Percentiles rank a stretch among this genome's conserved stretches.
Conservation (phyloP, 2,113 vertebrate genomes). For the Gymnogyps californianus region DNA sequence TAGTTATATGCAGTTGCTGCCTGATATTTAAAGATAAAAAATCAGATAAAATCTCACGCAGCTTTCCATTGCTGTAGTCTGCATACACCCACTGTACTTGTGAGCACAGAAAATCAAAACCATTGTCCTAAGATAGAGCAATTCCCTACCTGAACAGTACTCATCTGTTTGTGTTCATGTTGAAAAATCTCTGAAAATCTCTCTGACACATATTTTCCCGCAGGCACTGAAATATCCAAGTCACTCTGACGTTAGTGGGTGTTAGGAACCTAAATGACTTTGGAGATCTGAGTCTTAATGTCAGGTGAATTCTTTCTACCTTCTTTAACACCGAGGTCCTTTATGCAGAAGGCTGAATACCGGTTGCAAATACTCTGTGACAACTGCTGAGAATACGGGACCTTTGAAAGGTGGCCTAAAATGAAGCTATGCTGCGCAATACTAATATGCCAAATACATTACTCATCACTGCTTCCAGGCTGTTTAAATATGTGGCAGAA, state of each 20-base stretch:
- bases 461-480: not conserved
- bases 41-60: not conserved
- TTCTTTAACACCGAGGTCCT: not conserved
- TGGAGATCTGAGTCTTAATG: not conserved
- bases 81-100: not conserved
- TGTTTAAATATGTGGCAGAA: not conserved
- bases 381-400: not conserved
- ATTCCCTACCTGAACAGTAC: not conserved
- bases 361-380: not conserved
- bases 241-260: not conserved
- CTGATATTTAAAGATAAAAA: not conserved
- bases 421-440: not conserved
- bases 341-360: not conserved
- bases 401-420: not conserved
- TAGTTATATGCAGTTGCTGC: not conserved
- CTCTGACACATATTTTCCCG: not conserved
- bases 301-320: not conserved
- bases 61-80: not conserved
- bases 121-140: not conserved
- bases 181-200: not conserved
- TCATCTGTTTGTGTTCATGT: not conserved
- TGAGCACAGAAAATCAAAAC: not conserved
- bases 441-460: not conserved
- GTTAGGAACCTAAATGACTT: not conserved
- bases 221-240: not conserved